Percentiles rank a stretch among this genome's conserved stretches.
These are phyloP conservation scores for Pyralis farinalis DNA, from an alignment of 2,888 invertebrate genomes.

Conservation along the genomic window DNA sequence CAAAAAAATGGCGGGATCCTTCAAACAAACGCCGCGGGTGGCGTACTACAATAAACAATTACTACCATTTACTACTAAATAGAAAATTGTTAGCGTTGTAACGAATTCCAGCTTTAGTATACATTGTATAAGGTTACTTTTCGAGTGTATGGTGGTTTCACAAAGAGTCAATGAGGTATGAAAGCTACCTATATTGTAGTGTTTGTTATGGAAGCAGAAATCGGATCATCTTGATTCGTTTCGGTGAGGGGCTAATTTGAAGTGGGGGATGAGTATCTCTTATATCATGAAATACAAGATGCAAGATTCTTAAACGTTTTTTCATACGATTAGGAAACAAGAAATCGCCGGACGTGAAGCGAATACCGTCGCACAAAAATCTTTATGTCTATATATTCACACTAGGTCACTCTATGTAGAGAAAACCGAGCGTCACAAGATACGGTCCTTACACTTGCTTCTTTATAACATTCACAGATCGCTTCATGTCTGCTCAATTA, in stretches of 20 bases:
- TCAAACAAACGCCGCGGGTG: constrained; percentile 56
- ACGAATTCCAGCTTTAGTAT: neutral
- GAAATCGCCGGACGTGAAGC: too few species aligned
- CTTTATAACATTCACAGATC: too few species aligned
- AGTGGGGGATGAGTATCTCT: neutral
- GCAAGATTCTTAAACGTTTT: too few species aligned
- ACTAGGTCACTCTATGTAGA: too few species aligned
- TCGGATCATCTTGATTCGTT: constrained; percentile 28
- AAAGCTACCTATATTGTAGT: constrained; percentile 32
- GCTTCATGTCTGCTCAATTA: too few species aligned
- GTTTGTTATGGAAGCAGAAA: constrained; percentile 23
- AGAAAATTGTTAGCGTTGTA: neutral
- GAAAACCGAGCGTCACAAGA: too few species aligned
- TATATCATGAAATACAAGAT: too few species aligned
- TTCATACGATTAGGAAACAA: too few species aligned
- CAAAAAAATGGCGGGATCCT: constrained; percentile 32
- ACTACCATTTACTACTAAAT: constrained; percentile 7
- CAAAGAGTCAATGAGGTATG: constrained; percentile 18
- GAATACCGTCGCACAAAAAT: too few species aligned
- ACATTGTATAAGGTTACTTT: neutral
- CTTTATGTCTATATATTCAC: too few species aligned
- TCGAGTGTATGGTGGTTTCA: neutral
- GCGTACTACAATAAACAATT: constrained; percentile 22
- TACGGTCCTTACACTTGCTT: too few species aligned
- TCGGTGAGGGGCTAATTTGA: constrained; percentile 24